These are phyloP conservation scores for Squalus acanthias DNA, from an alignment of 2,797 vertebrate genomes.

Conservation along the genomic window DNA sequence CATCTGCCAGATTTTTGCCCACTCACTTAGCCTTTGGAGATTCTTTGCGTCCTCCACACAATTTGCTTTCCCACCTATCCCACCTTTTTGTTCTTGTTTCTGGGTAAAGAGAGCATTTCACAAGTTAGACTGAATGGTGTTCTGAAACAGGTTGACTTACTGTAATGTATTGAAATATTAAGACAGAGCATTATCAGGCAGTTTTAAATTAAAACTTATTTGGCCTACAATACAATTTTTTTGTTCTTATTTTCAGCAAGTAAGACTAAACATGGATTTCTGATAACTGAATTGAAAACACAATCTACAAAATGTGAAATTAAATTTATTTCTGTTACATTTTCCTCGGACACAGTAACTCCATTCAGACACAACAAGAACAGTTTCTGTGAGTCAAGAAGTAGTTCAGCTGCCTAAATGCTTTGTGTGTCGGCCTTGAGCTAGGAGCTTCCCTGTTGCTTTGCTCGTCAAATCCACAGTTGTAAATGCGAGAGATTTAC, in stretches of 20 bases:
- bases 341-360: neutral
- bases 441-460: constrained; percentile 77
- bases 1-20: too few relatives aligned
- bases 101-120: too few relatives aligned
- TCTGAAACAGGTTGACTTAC: neutral
- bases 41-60: too few relatives aligned
- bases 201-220: neutral
- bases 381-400: neutral
- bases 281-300: neutral
- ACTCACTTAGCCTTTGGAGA: too few relatives aligned
- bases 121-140: too few relatives aligned
- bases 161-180: neutral
- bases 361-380: neutral
- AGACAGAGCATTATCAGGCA: neutral
- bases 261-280: neutral
- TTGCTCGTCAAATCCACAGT: constrained; percentile 87
- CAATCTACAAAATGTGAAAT: constrained; percentile 5
- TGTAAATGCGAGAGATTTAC: constrained; percentile 76
- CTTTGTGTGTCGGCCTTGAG: constrained; percentile 92
- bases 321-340: constrained; percentile 11
- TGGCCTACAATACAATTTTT: neutral
- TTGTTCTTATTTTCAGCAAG: neutral
- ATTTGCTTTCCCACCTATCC: too few relatives aligned
- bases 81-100: too few relatives aligned
- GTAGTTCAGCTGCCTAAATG: constrained; percentile 65